Evolutionary conservation across 2,797 vertebrate species (phyloP), one percentile per base, ranked within the genome.

Genomic region (Enteromius paludinosus): DNA sequence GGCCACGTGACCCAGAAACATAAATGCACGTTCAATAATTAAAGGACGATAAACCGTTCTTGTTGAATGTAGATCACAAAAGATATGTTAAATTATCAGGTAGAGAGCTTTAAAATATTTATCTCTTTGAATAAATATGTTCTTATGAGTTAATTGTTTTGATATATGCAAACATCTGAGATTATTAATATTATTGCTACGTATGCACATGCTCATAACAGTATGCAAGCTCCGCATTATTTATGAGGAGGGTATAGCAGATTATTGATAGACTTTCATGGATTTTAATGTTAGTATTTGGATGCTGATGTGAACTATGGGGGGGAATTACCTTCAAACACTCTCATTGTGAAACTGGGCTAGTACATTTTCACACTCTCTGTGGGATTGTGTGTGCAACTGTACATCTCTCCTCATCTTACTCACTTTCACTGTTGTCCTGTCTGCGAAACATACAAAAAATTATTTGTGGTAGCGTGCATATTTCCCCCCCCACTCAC

Each of bases 281-380:
- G n/a, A 28, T 41, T 68, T 79, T 68, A 1, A 78, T 54, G 20
- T 5, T 17, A 25, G 54, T 30, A 61, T 64, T 65, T 72, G 20
- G 2, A 41, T 47, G 49, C 23, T 45, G 33, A 71, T 66, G 54
- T 77, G 38, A 77, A 62, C 33, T 23, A n/a, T 38, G 20, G 41
- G 35, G 18, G 7, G 74, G 11, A 7, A 78, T 35, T 15, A 47
- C 35, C 10, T 69, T 71, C 2, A 80, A 18, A 35, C 28, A 8
- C 23, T 66, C 35, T 81, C n/a, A 78, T 83, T 83, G 9, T 70
- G 64, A 76, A 82, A 79, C 78, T 70, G 30, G 25, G 14, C 25
- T 71, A 4, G 20, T 71, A 20, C 1, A 30, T 43, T 25, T 52
- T 72, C 68, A 66, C 43, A 43, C 35, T 49, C 38, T 56, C 47